phyloP scores from a whole-genome alignment of 2,797 vertebrate species.

The Geotrypetes seraphini region DNA sequence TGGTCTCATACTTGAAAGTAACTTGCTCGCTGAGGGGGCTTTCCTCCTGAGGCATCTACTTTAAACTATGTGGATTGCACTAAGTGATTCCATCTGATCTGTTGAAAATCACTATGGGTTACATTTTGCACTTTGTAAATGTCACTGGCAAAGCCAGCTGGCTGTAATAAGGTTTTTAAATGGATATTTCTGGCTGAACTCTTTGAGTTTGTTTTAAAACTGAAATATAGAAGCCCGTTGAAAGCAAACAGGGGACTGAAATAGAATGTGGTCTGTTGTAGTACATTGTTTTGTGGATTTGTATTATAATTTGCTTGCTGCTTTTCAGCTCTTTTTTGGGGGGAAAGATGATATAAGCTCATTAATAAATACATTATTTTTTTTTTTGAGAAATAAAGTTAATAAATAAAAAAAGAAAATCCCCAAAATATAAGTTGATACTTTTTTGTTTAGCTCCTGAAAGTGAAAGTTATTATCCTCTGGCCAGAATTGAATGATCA shows the following conservation, averaged over 20 bases:
- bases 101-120: conserved; percentile 28
- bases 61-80: conserved; percentile 20
- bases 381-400: too few relatives aligned
- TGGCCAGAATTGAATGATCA: too few relatives aligned
- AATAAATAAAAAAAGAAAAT: too few relatives aligned
- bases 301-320: too few relatives aligned
- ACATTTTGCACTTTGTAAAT: conserved; percentile 49
- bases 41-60: conserved; percentile 23
- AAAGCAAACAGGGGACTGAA: conserved; percentile 35
- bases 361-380: too few relatives aligned
- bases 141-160: conserved; percentile 39
- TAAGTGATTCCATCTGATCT: conserved; percentile 51
- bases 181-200: conserved; percentile 34
- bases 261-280: too few relatives aligned
- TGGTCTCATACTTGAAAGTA: conserved; percentile 29
- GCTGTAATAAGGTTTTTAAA: conserved; percentile 32
- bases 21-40: conserved; percentile 16
- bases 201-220: conserved; percentile 30
- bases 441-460: too few relatives aligned
- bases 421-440: too few relatives aligned
- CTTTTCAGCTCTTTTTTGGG: too few relatives aligned
- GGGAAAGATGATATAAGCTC: too few relatives aligned
- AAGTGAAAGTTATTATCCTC: too few relatives aligned
- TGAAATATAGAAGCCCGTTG: conserved; percentile 27
- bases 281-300: too few relatives aligned